These are phyloP conservation scores for Nowickia ferox DNA, from an alignment of 2,888 invertebrate species.

Conservation along the genomic window DNA sequence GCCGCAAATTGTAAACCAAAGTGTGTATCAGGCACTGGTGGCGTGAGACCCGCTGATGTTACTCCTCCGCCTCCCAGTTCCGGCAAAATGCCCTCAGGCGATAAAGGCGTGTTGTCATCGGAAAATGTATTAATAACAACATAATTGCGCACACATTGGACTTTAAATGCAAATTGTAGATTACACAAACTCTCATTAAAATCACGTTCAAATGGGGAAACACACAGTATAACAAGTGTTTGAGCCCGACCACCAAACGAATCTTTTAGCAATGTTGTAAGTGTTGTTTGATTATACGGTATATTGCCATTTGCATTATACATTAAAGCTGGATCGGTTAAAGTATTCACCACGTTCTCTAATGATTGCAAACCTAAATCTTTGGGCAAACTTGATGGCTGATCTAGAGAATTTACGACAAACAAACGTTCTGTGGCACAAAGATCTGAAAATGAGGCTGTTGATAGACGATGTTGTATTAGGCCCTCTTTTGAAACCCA, in stretches of 20 bases:
- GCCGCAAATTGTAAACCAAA: slow-evolving; percentile 93
- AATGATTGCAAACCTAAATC: slow-evolving; percentile 87
- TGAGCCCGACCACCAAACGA: slow-evolving; percentile 91
- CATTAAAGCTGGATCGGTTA: slow-evolving; percentile 84
- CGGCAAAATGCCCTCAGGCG: slow-evolving; percentile 76
- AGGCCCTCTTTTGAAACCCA: slow-evolving; percentile 88
- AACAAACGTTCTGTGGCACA: slow-evolving; percentile 85
- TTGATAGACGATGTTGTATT: slow-evolving; percentile 88
- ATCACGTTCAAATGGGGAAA: slow-evolving; percentile 88
- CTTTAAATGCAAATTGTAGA: slow-evolving; percentile 87
- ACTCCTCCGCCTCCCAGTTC: slow-evolving; percentile 67
- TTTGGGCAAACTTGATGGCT: slow-evolving; percentile 84
- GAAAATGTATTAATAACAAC: slow-evolving; percentile 89
- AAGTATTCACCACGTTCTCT: slow-evolving; percentile 86
- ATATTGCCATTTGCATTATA: slow-evolving; percentile 81
- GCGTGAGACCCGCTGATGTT: slow-evolving; percentile 66
- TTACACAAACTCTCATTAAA: slow-evolving; percentile 88
- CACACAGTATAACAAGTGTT: slow-evolving; percentile 88
- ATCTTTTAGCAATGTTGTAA: slow-evolving; percentile 88
- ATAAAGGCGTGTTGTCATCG: slow-evolving; percentile 86
- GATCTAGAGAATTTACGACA: slow-evolving; percentile 83
- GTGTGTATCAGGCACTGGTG: slow-evolving; percentile 72
- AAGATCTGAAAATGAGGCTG: slow-evolving; percentile 89
- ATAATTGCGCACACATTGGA: slow-evolving; percentile 88
- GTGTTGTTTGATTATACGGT: slow-evolving; percentile 86